Conservation (phyloP, 1,140 invertebrate species). For the Diprion similis region DNA sequence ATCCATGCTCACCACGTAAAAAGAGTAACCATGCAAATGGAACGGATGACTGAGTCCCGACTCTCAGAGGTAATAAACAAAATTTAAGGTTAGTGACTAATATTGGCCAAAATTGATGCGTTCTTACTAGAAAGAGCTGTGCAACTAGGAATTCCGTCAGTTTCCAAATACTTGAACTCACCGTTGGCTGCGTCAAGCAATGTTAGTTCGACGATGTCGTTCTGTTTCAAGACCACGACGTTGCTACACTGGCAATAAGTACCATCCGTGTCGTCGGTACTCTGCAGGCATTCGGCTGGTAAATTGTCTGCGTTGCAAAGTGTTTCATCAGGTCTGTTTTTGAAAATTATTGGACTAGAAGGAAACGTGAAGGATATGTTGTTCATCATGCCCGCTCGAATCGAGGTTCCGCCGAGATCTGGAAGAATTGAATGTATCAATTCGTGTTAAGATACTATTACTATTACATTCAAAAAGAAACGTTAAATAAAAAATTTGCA, state of each 20-base stretch:
- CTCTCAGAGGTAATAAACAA: too few species aligned
- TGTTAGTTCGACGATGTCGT: not conserved
- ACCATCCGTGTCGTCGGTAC: constrained; percentile 37
- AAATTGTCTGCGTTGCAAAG: constrained; percentile 55
- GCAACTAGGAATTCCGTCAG: too few species aligned
- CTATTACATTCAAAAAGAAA: too few species aligned
- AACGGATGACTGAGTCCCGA: too few species aligned
- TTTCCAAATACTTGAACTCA: too few species aligned
- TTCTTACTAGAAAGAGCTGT: too few species aligned
- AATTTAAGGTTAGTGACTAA: too few species aligned
- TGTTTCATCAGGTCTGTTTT: constrained; percentile 50
- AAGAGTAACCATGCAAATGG: too few species aligned
- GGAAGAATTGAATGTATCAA: not conserved
- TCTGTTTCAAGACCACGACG: not conserved
- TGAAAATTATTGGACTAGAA: constrained; percentile 67
- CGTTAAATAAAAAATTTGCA: not conserved
- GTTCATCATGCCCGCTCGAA: constrained; percentile 49
- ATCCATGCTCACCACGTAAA: too few species aligned
- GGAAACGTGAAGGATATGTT: constrained; percentile 70
- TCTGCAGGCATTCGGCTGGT: constrained; percentile 43
- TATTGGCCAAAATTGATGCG: too few species aligned
- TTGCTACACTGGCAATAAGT: not conserved
- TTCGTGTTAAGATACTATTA: not conserved
- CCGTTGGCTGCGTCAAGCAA: not conserved
- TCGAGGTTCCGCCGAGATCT: not conserved